Conservation (phyloP, 2,797 vertebrate genomes). For the Xenentodon cancila region DNA sequence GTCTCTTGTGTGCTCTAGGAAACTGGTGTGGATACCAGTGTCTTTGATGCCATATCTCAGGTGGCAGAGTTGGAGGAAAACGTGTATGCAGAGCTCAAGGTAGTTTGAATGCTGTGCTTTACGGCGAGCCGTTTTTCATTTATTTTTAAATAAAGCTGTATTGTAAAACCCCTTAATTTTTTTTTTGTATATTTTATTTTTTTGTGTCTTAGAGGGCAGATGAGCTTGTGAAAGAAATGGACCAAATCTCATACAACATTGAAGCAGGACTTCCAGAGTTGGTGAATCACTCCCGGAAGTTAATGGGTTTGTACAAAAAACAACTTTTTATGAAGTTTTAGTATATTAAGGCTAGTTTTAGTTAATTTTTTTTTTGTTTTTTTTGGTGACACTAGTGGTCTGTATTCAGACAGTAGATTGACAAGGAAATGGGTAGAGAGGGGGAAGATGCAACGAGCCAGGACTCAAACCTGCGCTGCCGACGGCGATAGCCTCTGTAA, state of each 20-base stretch:
- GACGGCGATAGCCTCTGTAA: too few relatives aligned
- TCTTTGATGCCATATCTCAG: slow-evolving; percentile 85
- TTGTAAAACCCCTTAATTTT: neutral
- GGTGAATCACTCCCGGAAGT: slow-evolving; percentile 53
- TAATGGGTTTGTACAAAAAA: slow-evolving; percentile 72
- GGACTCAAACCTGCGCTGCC: too few relatives aligned
- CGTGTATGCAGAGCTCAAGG: slow-evolving; percentile 84
- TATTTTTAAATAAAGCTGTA: neutral
- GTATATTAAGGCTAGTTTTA: neutral
- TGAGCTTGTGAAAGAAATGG: slow-evolving; percentile 80
- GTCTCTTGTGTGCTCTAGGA: slow-evolving; percentile 60
- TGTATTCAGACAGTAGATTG: too few relatives aligned
- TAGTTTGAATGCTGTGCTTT: slow-evolving; percentile 29
- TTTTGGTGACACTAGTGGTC: too few relatives aligned
- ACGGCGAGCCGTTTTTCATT: fast-evolving
- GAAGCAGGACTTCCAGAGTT: slow-evolving; percentile 70
- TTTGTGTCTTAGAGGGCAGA: slow-evolving; percentile 72
- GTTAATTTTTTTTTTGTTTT: too few relatives aligned
- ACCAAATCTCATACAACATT: slow-evolving; percentile 84
- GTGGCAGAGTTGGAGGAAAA: slow-evolving; percentile 87
- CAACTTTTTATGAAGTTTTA: neutral
- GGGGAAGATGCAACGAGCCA: too few relatives aligned
- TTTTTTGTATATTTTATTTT: slow-evolving; percentile 26
- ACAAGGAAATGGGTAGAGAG: too few relatives aligned
- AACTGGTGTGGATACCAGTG: slow-evolving; percentile 67